These are phyloP conservation scores for Atopsyche davidsoni DNA, from an alignment of 1,140 invertebrate species.

Conservation along the genomic window DNA sequence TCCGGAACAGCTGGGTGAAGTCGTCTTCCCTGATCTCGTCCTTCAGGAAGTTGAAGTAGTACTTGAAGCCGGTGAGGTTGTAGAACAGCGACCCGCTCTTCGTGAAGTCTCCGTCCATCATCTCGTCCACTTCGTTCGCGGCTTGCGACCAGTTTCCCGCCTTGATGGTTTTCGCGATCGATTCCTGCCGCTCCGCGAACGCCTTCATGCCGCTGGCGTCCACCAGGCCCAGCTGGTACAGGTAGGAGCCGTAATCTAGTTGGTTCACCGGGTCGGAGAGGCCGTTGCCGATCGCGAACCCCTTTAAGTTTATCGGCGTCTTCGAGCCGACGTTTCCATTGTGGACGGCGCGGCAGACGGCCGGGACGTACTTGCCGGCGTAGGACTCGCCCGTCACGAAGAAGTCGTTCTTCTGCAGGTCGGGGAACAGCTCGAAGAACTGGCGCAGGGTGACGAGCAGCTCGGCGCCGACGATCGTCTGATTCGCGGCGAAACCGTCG, in stretches of 20 bases:
- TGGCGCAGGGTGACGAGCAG: slow-evolving; percentile 61
- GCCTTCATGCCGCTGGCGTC: slow-evolving; percentile 57
- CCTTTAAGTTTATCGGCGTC: slow-evolving; percentile 60
- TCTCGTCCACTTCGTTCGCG: slow-evolving; percentile 61
- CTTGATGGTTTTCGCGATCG: slow-evolving; percentile 54
- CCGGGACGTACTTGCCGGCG: slow-evolving; percentile 80
- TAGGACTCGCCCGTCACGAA: slow-evolving; percentile 85
- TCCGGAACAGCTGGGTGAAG: slow-evolving; percentile 54
- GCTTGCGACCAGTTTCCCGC: slow-evolving; percentile 58
- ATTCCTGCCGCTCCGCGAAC: slow-evolving; percentile 56
- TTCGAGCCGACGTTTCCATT: slow-evolving; percentile 48
- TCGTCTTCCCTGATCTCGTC: slow-evolving; percentile 40
- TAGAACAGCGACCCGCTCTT: slow-evolving; percentile 60
- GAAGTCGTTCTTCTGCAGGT: slow-evolving; percentile 59
- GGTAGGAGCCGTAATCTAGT: slow-evolving; percentile 70
- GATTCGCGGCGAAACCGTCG: slow-evolving; percentile 57
- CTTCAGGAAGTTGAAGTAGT: slow-evolving; percentile 75
- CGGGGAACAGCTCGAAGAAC: slow-evolving; percentile 68
- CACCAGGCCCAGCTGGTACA: slow-evolving; percentile 75
- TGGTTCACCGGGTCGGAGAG: slow-evolving; percentile 76
- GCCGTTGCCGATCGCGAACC: slow-evolving; percentile 81
- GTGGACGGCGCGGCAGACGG: slow-evolving; percentile 69
- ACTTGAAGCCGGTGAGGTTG: slow-evolving; percentile 71
- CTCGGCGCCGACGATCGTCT: slow-evolving; percentile 61
- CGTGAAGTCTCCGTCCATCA: slow-evolving; percentile 66